Evolutionary conservation across 2,888 invertebrate genomes (phyloP).

Genomic region (Agapostemon virescens): DNA sequence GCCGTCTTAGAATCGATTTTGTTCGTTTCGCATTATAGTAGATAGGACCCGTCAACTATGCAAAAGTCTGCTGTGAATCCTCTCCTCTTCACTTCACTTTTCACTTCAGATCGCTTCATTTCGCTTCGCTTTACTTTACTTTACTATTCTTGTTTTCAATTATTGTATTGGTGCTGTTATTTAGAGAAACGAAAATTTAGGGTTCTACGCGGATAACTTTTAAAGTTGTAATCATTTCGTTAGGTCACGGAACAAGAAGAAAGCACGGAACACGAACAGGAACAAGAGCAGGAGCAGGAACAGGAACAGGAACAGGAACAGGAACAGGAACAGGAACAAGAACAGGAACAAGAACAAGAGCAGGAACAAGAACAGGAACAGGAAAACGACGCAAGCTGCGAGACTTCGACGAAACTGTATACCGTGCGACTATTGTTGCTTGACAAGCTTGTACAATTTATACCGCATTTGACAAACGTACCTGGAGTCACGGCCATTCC

Average conservation of each 20-base stretch:
- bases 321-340: not conserved
- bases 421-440: slow-evolving; percentile 87
- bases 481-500: slow-evolving; percentile 94
- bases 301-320: slow-evolving; percentile 74
- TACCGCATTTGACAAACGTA: slow-evolving; percentile 88
- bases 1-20: not conserved
- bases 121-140: not conserved
- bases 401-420: slow-evolving; percentile 84
- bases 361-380: slow-evolving; percentile 28
- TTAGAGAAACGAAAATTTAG: not conserved
- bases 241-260: slow-evolving; percentile 71
- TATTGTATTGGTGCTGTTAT: not conserved
- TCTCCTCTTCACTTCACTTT: not conserved
- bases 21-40: not conserved
- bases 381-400: slow-evolving; percentile 77
- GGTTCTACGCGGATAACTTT: not conserved
- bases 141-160: slow-evolving; percentile 13
- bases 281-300: slow-evolving; percentile 57
- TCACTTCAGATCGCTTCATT: not conserved
- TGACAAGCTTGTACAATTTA: slow-evolving; percentile 88
- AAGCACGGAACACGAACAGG: slow-evolving; percentile 72
- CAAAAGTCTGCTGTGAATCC: not conserved
- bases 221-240: not conserved
- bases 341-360: slow-evolving; percentile 70
- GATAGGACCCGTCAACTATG: not conserved